These are phyloP conservation scores for Pollenia griseotomentosa DNA, from an alignment of 2,888 invertebrate species.

Conservation along the genomic window DNA sequence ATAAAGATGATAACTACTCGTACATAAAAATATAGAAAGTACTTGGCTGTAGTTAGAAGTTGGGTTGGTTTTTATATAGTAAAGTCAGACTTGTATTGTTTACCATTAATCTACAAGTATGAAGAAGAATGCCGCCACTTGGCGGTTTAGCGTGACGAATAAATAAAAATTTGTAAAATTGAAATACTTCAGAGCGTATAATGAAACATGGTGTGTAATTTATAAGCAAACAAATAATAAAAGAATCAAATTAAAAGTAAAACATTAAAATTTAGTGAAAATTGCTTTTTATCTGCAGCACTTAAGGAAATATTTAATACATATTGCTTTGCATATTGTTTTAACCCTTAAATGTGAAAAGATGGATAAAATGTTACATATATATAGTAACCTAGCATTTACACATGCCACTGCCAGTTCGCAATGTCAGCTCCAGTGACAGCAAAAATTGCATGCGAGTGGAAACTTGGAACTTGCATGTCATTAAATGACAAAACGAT, in stretches of 20 bases:
- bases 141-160: conserved; percentile 60
- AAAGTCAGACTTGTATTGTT: not conserved
- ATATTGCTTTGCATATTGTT: not conserved
- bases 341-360: not conserved
- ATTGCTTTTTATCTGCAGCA: conserved; percentile 23
- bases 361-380: not conserved
- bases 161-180: conserved; percentile 41
- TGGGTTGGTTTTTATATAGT: conserved; percentile 6
- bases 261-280: conserved; percentile 35
- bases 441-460: too few relatives aligned
- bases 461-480: too few relatives aligned
- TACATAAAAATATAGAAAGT: conserved; percentile 50
- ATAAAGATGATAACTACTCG: conserved; percentile 39
- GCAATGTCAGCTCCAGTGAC: too few relatives aligned
- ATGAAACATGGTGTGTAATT: conserved; percentile 48
- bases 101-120: conserved; percentile 5
- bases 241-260: conserved; percentile 44
- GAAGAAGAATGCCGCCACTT: conserved; percentile 35
- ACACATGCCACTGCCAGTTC: too few relatives aligned
- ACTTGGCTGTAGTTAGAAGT: conserved; percentile 18
- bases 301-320: conserved; percentile 19
- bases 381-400: too few relatives aligned
- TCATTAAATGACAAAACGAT: too few relatives aligned
- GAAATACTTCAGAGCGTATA: conserved; percentile 34
- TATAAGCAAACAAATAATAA: conserved; percentile 51